phyloP scores from a whole-genome alignment of 2,888 invertebrate genomes.

The Pemphredon lugubris region DNA sequence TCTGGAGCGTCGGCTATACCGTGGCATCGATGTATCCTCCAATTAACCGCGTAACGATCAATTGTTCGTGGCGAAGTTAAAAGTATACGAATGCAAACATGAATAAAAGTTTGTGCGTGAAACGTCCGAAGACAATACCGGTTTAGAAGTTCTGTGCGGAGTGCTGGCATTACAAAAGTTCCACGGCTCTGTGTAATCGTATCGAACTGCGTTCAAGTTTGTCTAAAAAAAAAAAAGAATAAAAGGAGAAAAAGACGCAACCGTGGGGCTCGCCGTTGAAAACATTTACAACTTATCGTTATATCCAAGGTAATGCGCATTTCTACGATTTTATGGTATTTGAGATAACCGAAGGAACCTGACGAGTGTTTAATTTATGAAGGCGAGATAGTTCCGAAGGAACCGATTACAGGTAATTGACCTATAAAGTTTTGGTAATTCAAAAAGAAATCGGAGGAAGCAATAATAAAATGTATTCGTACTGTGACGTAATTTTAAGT shows the following conservation, averaged over 20 bases:
- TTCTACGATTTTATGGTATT: not conserved
- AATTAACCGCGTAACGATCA: not conserved
- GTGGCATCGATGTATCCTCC: not conserved
- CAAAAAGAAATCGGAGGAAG: too few species aligned
- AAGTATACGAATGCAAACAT: not conserved
- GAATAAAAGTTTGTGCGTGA: not conserved
- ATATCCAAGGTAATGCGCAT: not conserved
- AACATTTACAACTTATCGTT: not conserved
- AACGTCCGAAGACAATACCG: not conserved
- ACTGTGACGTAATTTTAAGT: too few species aligned
- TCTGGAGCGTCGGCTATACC: not conserved
- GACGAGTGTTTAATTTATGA: too few species aligned
- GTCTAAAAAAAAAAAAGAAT: not conserved
- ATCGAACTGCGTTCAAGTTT: not conserved
- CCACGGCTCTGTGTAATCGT: too few species aligned
- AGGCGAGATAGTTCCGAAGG: too few species aligned
- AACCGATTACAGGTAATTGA: too few species aligned
- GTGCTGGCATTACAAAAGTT: too few species aligned
- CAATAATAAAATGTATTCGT: too few species aligned
- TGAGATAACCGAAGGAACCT: too few species aligned
- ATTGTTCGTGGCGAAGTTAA: not conserved
- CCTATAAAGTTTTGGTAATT: too few species aligned
- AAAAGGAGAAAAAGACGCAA: not conserved
- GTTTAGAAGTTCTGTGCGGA: too few species aligned
- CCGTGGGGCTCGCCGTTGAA: too few species aligned